These are phyloP conservation scores for Oncorhynchus gorbuscha DNA, from an alignment of 2,113 vertebrate species.

Conservation along the genomic window DNA sequence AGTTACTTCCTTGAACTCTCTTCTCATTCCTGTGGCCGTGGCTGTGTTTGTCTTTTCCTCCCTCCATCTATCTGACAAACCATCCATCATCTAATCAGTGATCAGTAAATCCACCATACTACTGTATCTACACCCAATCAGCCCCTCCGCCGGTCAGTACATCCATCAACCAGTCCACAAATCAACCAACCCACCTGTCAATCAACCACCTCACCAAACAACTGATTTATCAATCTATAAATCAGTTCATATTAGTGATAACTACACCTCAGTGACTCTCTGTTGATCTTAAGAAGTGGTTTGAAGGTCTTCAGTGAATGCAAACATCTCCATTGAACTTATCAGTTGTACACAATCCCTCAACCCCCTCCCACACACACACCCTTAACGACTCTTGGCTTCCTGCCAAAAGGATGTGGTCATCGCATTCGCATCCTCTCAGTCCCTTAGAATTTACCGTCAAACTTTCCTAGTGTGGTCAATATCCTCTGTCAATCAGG, in stretches of 20 bases:
- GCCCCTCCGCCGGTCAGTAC: background rate
- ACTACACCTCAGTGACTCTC: background rate
- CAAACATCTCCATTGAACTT: background rate
- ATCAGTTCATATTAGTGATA: background rate
- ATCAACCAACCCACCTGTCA: background rate
- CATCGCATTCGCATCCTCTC: conserved; percentile 3
- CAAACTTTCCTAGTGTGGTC: conserved; percentile 3
- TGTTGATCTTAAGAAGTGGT: background rate
- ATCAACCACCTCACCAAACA: background rate
- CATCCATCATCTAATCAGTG: background rate
- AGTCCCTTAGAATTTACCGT: background rate
- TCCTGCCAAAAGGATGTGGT: conserved; percentile 10
- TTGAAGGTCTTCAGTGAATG: background rate
- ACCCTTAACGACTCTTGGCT: conserved; percentile 7
- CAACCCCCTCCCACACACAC: background rate
- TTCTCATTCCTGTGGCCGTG: background rate
- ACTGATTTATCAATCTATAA: background rate
- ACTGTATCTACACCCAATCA: conserved; percentile 4
- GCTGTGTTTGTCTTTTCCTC: background rate
- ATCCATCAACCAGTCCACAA: background rate
- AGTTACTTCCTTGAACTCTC: background rate
- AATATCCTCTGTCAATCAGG: background rate
- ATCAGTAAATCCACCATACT: background rate
- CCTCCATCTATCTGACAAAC: too few relatives aligned
- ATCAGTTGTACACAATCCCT: background rate